These are phyloP conservation scores for Tetranychus piercei DNA, from an alignment of 2,888 invertebrate genomes.

Conservation along the genomic window DNA sequence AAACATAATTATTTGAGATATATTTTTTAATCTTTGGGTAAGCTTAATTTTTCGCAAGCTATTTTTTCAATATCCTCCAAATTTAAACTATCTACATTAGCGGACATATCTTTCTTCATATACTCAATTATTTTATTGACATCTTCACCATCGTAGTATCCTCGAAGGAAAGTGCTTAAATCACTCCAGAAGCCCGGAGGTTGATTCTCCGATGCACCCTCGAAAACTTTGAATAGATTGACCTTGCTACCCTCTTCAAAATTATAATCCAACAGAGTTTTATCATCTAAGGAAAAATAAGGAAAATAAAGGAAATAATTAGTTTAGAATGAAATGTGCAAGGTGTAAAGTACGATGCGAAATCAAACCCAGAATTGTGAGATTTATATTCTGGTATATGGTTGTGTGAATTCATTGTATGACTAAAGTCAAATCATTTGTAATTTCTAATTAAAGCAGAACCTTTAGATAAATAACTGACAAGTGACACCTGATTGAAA, in stretches of 20 bases:
- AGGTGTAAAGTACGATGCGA: neutral
- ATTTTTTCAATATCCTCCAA: conserved; percentile 28
- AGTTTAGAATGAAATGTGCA: neutral
- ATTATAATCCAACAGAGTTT: conserved; percentile 25
- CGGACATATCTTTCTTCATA: conserved; percentile 21
- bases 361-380: too few relatives aligned
- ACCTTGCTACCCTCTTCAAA: conserved; percentile 27
- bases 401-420: too few relatives aligned
- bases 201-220: neutral
- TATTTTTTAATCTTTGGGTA: neutral
- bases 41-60: conserved; percentile 14
- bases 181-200: conserved; percentile 23
- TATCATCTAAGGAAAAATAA: conserved; percentile 21
- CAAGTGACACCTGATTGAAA: neutral
- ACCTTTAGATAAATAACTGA: neutral
- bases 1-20: too few relatives aligned
- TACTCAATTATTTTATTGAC: conserved; percentile 26
- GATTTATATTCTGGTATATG: too few relatives aligned
- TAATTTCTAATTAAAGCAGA: too few relatives aligned
- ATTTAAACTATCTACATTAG: conserved; percentile 21
- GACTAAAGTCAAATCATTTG: too few relatives aligned
- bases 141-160: conserved; percentile 26
- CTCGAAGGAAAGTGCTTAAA: conserved; percentile 24
- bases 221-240: conserved; percentile 25
- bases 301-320: neutral